phyloP scores from a whole-genome alignment of 2,888 invertebrate genomes.

The Neria commutata region DNA sequence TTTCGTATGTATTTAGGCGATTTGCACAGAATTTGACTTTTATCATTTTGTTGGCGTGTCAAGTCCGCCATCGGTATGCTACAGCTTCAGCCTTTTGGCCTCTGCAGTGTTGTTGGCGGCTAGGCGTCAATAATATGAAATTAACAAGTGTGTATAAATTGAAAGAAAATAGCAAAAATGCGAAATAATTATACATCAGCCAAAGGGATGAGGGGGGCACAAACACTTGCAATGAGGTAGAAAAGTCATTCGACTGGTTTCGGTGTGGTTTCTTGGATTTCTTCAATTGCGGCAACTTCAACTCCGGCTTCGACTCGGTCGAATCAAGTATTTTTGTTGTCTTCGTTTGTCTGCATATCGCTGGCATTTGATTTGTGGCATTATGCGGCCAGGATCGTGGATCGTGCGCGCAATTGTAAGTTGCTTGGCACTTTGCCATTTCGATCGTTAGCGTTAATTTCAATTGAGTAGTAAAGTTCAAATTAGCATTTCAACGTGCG shows the following conservation, averaged over 20 bases:
- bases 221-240: neutral
- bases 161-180: neutral
- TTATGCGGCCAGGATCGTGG: neutral
- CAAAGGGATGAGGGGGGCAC: neutral
- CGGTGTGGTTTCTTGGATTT: no score
- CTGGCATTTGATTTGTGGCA: neutral
- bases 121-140: neutral
- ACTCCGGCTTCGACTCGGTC: no score
- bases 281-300: no score
- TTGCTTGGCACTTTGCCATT: slow-evolving; percentile 44
- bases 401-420: slow-evolving; percentile 2
- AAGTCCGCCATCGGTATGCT: no score
- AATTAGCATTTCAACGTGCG: slow-evolving; percentile 28
- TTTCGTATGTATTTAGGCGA: no score
- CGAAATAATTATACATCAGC: neutral
- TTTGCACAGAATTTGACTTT: slow-evolving; percentile 41
- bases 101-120: neutral
- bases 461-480: slow-evolving; percentile 46
- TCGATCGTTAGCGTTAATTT: slow-evolving; percentile 28
- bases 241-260: slow-evolving; percentile 10
- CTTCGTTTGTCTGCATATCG: neutral
- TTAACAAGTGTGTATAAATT: no score
- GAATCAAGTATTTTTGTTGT: slow-evolving; percentile 6
- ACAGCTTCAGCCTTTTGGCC: no score
- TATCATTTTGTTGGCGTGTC: slow-evolving; percentile 47